Evolutionary conservation across 2,888 invertebrate genomes (phyloP), one percentile per base, ranked within the genome.

Genomic region (Melanotus villosus): DNA sequence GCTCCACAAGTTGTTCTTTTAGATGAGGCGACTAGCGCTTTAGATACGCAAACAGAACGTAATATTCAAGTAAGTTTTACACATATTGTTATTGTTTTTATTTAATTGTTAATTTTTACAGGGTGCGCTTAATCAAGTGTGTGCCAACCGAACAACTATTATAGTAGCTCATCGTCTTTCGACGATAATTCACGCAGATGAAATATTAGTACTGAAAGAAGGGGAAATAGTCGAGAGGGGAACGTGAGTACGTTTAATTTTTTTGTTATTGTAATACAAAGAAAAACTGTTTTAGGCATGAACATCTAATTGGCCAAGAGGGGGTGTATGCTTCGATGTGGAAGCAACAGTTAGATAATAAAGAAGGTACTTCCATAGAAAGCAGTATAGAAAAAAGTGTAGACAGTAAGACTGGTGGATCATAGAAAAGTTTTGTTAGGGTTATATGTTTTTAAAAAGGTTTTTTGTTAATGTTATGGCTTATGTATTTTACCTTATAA

Each of bases 91-190:
- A 32, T 2, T 32, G 9, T 32, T 2, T 38, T 12, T 12, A 3
- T 45, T 45, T 47, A 62, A 45, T 65, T 74, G 75, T 26, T 3
- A 3, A 26, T 5, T 68, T 84, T 34, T 56, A 1, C 10, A 91
- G 89, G 88, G 93, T 12, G 93, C 95, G 0, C 81, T 96, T 47
- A 88, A 89, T 41, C 87, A 89, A 69, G 92, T 97, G 19, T 96
- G 95, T 82, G 87, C 89, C 0, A 94, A 96, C 82, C 90, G 95
- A 63, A 98, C 98, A 0, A 97, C 97, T 0, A 88, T 99, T 6
- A 94, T 98, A 60, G 94, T 99, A 32, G 98, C 99, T 0, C 98
- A 99, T 85, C 90, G 96, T 65, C 84, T 99, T 50, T 98, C 98
- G 0, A 99, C 98, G 0, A 91, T 99, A 68, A 95, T 97, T 74